A percentile compares a stretch with the other conserved stretches of the same genome.
Evolutionary conservation across 64 coral and sea anemone species (phyloP).

Genomic region (Cladopsammia gracilis): DNA sequence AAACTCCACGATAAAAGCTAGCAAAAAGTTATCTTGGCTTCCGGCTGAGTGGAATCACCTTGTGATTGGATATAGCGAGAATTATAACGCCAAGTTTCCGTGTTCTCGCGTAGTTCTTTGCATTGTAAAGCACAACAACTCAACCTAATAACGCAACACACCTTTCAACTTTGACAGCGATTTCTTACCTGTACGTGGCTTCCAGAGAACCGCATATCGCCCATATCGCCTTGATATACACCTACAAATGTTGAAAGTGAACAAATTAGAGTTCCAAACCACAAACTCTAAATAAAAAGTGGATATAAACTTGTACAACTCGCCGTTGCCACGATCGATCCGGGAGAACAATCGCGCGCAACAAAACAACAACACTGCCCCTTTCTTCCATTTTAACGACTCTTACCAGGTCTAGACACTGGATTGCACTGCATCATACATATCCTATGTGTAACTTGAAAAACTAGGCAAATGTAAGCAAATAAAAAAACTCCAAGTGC

Average conservation of each 20-base stretch:
- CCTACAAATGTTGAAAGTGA: constrained; percentile 66
- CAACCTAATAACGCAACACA: constrained; percentile 42
- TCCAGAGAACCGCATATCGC: constrained; percentile 95
- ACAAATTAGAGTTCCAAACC: constrained; percentile 5
- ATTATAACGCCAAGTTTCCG: constrained; percentile 36
- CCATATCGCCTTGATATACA: constrained; percentile 91
- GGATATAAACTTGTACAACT: constrained; percentile 55
- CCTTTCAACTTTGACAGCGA: constrained; percentile 67
- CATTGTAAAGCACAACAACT: constrained; percentile 70
- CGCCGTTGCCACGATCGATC: constrained; percentile 70
- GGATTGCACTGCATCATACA: constrained; percentile 99
- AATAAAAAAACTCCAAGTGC: constrained; percentile 90
- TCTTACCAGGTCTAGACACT: constrained; percentile 94
- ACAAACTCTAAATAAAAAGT: constrained; percentile 14
- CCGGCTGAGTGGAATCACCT: neutral
- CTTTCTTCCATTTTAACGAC: constrained; percentile 29
- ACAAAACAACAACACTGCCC: constrained; percentile 68
- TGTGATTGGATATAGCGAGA: neutral
- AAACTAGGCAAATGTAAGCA: constrained; percentile 88
- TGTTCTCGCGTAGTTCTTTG: constrained; percentile 32
- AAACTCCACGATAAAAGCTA: neutral
- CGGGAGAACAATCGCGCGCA: constrained; percentile 75
- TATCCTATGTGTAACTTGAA: constrained; percentile 96
- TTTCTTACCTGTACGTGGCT: constrained; percentile 95
- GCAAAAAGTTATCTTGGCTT: constrained; percentile 9